Percentiles rank a stretch among this genome's conserved stretches.
These are phyloP conservation scores for Leucophora obtusa DNA, from an alignment of 2,888 invertebrate species.

Conservation along the genomic window DNA sequence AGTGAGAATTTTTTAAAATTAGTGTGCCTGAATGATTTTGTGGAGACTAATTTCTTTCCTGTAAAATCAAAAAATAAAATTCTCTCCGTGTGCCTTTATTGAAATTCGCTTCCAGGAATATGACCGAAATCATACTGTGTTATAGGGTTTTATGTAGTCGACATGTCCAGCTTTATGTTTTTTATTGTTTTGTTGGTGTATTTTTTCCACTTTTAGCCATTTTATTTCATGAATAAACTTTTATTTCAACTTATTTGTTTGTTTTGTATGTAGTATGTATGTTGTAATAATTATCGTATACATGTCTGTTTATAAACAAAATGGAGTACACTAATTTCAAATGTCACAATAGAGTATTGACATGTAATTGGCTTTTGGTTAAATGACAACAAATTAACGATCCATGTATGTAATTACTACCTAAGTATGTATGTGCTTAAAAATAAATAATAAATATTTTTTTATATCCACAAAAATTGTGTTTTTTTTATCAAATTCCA, in stretches of 20 bases:
- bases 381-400: conserved; percentile 42
- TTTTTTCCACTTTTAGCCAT: too few species aligned
- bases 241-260: conserved; percentile 37
- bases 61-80: too few species aligned
- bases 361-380: conserved; percentile 56
- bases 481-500: background rate
- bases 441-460: background rate
- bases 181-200: too few species aligned
- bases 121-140: too few species aligned
- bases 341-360: conserved; percentile 59
- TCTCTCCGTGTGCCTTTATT: too few species aligned
- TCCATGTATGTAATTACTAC: conserved; percentile 29
- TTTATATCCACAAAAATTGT: background rate
- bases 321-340: conserved; percentile 62
- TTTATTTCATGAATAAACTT: conserved; percentile 42
- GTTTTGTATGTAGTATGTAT: too few species aligned
- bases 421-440: background rate
- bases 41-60: too few species aligned
- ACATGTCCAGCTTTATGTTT: too few species aligned
- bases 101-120: too few species aligned
- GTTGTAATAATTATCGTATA: conserved; percentile 18
- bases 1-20: too few species aligned
- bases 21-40: too few species aligned
- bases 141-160: too few species aligned
- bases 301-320: conserved; percentile 40